Conservation (phyloP, 2,888 invertebrate genomes). For the Rhyacophila evoluta region DNA sequence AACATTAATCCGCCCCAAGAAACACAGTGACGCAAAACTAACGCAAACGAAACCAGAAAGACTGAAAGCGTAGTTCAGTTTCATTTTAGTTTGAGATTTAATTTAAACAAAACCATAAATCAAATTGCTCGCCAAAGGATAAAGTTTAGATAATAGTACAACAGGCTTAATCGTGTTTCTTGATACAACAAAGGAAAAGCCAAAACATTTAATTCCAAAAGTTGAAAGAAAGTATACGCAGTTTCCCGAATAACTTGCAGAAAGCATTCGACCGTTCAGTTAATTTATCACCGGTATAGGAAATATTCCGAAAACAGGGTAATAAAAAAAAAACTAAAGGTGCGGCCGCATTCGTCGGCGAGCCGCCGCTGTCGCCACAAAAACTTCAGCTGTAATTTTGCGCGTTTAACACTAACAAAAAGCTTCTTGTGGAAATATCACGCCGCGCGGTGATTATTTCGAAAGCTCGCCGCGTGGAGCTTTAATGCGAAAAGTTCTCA, state of each 20-base stretch:
- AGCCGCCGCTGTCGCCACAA: not conserved
- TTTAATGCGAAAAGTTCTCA: constrained; percentile 44
- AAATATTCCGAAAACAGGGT: not conserved
- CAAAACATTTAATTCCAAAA: not conserved
- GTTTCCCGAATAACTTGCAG: not conserved
- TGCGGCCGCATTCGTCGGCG: not conserved
- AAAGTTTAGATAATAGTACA: not conserved
- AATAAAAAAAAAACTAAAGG: constrained; percentile 13
- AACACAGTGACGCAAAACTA: not conserved
- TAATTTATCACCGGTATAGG: constrained; percentile 15
- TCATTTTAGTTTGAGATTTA: not conserved
- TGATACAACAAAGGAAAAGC: not conserved
- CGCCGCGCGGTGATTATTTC: constrained; percentile 31
- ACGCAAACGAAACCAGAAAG: not conserved
- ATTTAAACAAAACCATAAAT: constrained; percentile 1
- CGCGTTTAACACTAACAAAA: constrained; percentile 29
- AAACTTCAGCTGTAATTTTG: constrained; percentile 13
- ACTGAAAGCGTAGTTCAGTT: not conserved
- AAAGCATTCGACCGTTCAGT: not conserved
- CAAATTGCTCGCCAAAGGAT: not conserved
- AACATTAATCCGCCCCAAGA: not conserved
- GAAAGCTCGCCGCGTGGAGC: constrained; percentile 33
- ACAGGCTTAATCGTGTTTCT: not conserved
- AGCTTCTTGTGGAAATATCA: constrained; percentile 31
- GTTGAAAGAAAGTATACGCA: not conserved